Percentiles rank a stretch among this genome's conserved stretches.
Evolutionary conservation across 2,113 vertebrate species (phyloP).

Genomic region (Seriola quinqueradiata): DNA sequence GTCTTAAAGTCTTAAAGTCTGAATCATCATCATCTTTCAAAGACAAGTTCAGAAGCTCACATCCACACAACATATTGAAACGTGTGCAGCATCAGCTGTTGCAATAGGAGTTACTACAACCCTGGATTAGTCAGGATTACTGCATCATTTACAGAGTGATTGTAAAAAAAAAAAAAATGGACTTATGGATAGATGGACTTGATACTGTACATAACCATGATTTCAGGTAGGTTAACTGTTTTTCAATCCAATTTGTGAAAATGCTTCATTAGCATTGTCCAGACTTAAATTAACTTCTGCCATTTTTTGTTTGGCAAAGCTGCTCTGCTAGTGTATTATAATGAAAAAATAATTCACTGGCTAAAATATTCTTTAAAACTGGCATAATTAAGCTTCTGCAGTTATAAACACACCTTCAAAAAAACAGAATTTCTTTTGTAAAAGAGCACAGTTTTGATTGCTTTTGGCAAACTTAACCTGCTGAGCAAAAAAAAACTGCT

Average conservation of each 20-base stretch:
- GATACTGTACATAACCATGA: constrained; percentile 2
- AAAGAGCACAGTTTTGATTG: constrained; percentile 29
- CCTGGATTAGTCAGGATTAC: not conserved
- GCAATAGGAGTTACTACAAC: not conserved
- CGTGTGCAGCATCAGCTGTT: constrained; percentile 5
- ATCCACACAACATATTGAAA: not conserved
- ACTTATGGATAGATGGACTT: not conserved
- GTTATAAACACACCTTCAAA: constrained; percentile 23
- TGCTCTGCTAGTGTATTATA: constrained; percentile 39
- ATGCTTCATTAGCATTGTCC: constrained; percentile 7
- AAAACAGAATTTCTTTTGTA: not conserved
- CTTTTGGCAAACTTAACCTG: constrained; percentile 37
- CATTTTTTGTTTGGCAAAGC: constrained; percentile 31
- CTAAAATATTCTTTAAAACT: constrained; percentile 46
- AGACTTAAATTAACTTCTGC: constrained; percentile 7
- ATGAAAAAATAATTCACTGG: constrained; percentile 24
- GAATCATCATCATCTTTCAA: no score
- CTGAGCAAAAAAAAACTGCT: constrained; percentile 52
- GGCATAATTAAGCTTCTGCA: constrained; percentile 28
- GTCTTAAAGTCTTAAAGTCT: no score
- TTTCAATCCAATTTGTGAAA: constrained; percentile 23
- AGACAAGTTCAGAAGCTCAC: not conserved
- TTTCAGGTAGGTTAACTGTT: constrained; percentile 41
- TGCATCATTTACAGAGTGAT: constrained; percentile 7
- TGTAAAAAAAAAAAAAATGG: not conserved